These are phyloP conservation scores for Sphenodon punctatus DNA, from an alignment of 2,797 vertebrate genomes.

Conservation along the genomic window DNA sequence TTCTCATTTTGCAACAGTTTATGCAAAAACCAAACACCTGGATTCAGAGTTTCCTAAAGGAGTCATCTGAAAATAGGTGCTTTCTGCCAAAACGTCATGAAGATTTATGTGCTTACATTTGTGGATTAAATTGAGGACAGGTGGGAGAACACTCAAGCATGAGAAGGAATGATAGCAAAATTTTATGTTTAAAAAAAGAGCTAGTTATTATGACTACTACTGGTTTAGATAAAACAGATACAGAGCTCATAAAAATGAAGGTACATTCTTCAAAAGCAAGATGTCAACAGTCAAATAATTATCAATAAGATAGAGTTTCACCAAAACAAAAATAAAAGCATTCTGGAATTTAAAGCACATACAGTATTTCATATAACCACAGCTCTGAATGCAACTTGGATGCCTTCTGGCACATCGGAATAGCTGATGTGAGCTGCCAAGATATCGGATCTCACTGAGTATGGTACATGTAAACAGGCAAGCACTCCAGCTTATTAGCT, in stretches of 20 bases:
- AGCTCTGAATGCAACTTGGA: background rate
- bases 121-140: conserved; percentile 82
- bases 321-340: conserved; percentile 34
- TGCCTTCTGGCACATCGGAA: accelerated
- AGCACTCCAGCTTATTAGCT: background rate
- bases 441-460: background rate
- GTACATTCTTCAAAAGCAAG: conserved; percentile 48
- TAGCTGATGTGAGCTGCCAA: background rate
- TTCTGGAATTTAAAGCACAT: conserved; percentile 31
- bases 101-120: conserved; percentile 82
- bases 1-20: conserved; percentile 75
- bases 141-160: conserved; percentile 78
- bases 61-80: conserved; percentile 77
- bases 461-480: background rate
- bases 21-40: conserved; percentile 80
- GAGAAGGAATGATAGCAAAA: conserved; percentile 76
- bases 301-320: conserved; percentile 57
- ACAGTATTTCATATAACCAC: background rate
- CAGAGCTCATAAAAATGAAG: conserved; percentile 31
- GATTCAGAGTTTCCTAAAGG: conserved; percentile 81
- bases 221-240: conserved; percentile 69
- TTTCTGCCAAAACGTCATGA: conserved; percentile 82
- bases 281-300: conserved; percentile 72
- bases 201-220: conserved; percentile 67
- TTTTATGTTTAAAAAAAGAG: conserved; percentile 65